Evolutionary conservation across 1,140 invertebrate species (phyloP).

Genomic region (Diabrotica virgifera): DNA sequence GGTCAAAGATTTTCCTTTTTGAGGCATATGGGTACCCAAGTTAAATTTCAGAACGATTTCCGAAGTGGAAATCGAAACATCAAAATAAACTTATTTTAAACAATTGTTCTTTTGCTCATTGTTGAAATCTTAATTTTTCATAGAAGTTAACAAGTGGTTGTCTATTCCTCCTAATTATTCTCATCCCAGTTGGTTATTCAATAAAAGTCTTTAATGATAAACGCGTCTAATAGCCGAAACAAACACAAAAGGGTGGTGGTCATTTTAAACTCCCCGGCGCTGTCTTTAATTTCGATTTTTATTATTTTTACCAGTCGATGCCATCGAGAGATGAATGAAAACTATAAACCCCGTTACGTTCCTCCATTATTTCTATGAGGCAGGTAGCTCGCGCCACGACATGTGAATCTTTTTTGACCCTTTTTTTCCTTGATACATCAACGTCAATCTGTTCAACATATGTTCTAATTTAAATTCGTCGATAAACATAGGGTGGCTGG

Average conservation of each 20-base stretch:
- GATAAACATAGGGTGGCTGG: constrained; percentile 19
- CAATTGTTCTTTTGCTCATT: too few species aligned
- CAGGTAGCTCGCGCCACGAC: constrained; percentile 27
- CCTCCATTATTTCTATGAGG: constrained; percentile 23
- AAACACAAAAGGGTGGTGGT: constrained; percentile 20
- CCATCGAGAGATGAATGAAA: constrained; percentile 25
- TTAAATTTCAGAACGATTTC: too few species aligned
- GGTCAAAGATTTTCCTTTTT: too few species aligned
- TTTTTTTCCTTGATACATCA: constrained; percentile 17
- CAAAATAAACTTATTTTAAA: too few species aligned
- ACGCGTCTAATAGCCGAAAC: constrained; percentile 18
- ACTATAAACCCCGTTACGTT: constrained; percentile 28
- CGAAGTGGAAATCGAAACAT: too few species aligned
- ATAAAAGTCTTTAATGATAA: constrained; percentile 13
- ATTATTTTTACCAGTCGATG: constrained; percentile 24
- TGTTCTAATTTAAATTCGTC: constrained; percentile 27
- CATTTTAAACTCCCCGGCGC: constrained; percentile 8
- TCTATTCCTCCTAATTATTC: not conserved
- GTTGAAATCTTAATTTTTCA: too few species aligned
- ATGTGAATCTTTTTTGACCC: constrained; percentile 14
- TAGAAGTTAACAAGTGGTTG: too few species aligned
- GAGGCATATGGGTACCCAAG: too few species aligned
- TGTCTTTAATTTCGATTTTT: constrained; percentile 22
- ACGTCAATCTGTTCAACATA: constrained; percentile 25
- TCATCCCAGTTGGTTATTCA: constrained; percentile 17